Base-by-base conservation (phyloP, 1,140 invertebrate species). In the Microplitis mediator region DNA sequence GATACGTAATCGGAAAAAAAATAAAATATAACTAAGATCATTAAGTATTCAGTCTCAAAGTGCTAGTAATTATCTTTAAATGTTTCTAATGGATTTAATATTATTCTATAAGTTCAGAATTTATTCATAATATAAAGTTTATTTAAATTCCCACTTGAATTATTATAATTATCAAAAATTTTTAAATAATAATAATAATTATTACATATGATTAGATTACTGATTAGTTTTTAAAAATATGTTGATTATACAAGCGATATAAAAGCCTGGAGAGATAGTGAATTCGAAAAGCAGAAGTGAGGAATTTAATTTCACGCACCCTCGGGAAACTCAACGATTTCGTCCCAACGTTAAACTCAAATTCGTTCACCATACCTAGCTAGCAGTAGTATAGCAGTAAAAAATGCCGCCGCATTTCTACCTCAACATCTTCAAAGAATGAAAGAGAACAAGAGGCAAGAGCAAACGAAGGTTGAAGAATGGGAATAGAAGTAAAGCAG, bases 251-350 rank as follows among this genome's bases (percentile, higher is more conserved):
- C n/a, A 36, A 14, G 60, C 32, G 32, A 66, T 50, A n/a, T 69
- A 69, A 36, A 62, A 36, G n/a, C 8, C 60, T 36, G n/a, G 9
- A 9, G 60, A 35, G 14, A 62, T 70, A 51, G 58, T 32, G 11
- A 31, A 60, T 14, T 62, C 45, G 62, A 64, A 66, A 61, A 71
- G 23, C 23, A 23, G 23, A 23, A 69, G 62, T 23, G 78, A 79
- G 79, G 82, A 82, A 82, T 82, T 82, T 84, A 82, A 82, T 84
- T 82, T 82, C 80, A 81, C 80, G 79, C 77, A 79, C 76, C 74
- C 74, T 69, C 74, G 80, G 76, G 78, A 81, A 81, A 81, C 79
- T 75, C 80, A 81, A 81, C 80, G 77, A 77, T 78, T 82, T 60
- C 51, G 9, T 36, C 61, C 54, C 32, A 35, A 16, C 16, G 16